Percentiles rank a stretch among this genome's conserved stretches.
Conservation (phyloP, 1,140 invertebrate genomes). For the Mactra quadrangularis region DNA sequence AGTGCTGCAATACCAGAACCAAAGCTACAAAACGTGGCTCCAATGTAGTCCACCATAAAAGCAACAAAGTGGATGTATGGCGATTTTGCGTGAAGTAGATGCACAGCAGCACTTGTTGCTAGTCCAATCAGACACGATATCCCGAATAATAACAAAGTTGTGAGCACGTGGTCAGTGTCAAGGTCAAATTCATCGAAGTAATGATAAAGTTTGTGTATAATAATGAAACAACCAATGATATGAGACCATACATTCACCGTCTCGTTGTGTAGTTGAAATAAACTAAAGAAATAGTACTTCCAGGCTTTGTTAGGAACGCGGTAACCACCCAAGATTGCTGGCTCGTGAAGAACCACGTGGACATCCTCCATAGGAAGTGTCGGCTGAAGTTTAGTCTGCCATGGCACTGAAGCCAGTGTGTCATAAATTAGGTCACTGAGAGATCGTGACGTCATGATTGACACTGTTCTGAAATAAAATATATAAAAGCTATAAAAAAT, state of each 20-base stretch:
- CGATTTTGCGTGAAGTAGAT: constrained; percentile 78
- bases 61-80: constrained; percentile 75
- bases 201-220: constrained; percentile 64
- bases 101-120: constrained; percentile 70
- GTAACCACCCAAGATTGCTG: constrained; percentile 78
- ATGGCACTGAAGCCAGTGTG: constrained; percentile 26
- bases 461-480: background rate
- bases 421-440: constrained; percentile 29
- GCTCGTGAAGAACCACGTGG: constrained; percentile 75
- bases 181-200: constrained; percentile 66
- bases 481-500: too few relatives aligned
- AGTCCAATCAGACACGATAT: constrained; percentile 66
- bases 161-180: constrained; percentile 62
- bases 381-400: constrained; percentile 60
- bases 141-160: constrained; percentile 68
- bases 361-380: constrained; percentile 70
- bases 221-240: constrained; percentile 72
- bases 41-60: constrained; percentile 79
- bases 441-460: constrained; percentile 13
- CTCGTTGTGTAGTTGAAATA: constrained; percentile 82
- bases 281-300: constrained; percentile 78
- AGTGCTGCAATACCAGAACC: constrained; percentile 72
- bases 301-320: constrained; percentile 74
- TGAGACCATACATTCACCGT: constrained; percentile 82
- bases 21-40: constrained; percentile 75